phyloP scores from a whole-genome alignment of 2,797 vertebrate genomes.

The Anableps anableps region DNA sequence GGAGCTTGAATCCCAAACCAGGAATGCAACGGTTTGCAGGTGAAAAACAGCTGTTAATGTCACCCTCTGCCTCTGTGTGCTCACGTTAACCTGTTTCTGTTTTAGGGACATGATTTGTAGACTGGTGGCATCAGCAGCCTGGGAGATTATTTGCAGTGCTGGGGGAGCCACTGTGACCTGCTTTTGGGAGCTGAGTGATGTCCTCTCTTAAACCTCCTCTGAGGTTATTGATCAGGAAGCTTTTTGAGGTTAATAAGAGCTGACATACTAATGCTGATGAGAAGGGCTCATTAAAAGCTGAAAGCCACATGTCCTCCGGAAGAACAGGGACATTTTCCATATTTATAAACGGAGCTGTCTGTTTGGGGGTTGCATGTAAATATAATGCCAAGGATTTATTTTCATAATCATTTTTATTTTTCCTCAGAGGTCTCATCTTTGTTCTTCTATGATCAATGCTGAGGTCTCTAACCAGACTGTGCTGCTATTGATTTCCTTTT shows the following conservation, averaged over 20 bases:
- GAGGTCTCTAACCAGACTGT: conserved; percentile 84
- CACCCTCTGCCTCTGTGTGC: not conserved
- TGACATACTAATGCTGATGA: conserved; percentile 82
- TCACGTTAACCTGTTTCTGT: conserved; percentile 6
- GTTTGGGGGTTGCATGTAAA: conserved; percentile 71
- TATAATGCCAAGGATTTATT: conserved; percentile 67
- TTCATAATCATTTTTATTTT: conserved; percentile 58
- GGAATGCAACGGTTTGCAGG: conserved; percentile 76
- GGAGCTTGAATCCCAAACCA: conserved; percentile 52
- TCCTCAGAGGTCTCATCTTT: conserved; percentile 62
- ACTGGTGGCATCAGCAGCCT: conserved; percentile 68
- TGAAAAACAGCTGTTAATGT: conserved; percentile 43
- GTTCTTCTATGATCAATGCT: conserved; percentile 81
- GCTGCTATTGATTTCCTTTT: conserved; percentile 81
- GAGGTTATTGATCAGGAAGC: conserved; percentile 77
- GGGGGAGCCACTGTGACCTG: conserved; percentile 75
- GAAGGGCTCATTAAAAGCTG: conserved; percentile 77
- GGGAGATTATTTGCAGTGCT: conserved; percentile 72
- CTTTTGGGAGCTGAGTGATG: conserved; percentile 76
- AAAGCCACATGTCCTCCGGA: conserved; percentile 47
- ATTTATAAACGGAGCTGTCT: conserved; percentile 72
- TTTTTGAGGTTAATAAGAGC: conserved; percentile 83
- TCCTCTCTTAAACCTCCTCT: conserved; percentile 68
- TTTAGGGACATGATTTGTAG: conserved; percentile 56
- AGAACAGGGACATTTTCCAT: conserved; percentile 50